phyloP scores from a whole-genome alignment of 1,140 invertebrate species.

The Ruditapes philippinarum region DNA sequence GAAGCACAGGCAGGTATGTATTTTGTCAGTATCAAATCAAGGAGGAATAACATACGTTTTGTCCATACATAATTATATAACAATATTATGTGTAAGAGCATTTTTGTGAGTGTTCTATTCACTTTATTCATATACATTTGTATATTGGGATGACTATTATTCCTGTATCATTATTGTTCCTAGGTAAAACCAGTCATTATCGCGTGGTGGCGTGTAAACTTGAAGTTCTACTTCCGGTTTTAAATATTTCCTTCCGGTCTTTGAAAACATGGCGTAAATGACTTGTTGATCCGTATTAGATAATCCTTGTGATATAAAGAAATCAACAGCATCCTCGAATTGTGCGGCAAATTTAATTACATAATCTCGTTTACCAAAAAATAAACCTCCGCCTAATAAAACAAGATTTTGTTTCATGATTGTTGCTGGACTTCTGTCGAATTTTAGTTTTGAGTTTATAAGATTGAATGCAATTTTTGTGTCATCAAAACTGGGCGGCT shows the following conservation, averaged over 20 bases:
- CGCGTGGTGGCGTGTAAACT: neutral
- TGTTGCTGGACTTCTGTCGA: slow-evolving; percentile 5
- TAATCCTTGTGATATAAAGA: slow-evolving; percentile 31
- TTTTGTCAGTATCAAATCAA: too few relatives aligned
- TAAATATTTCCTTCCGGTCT: neutral
- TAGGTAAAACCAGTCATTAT: slow-evolving; percentile 19
- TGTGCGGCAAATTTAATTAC: slow-evolving; percentile 32
- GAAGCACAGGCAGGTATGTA: too few relatives aligned
- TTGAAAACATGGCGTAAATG: slow-evolving; percentile 50
- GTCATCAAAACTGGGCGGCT: slow-evolving; percentile 69
- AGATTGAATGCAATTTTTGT: slow-evolving; percentile 68
- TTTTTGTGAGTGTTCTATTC: too few relatives aligned
- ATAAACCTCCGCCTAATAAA: slow-evolving; percentile 46
- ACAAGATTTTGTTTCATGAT: slow-evolving; percentile 68
- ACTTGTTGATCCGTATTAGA: slow-evolving; percentile 62
- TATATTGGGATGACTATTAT: too few relatives aligned
- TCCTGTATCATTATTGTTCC: slow-evolving; percentile 15
- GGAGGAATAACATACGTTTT: too few relatives aligned
- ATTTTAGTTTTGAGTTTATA: slow-evolving; percentile 5
- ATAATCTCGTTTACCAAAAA: slow-evolving; percentile 26
- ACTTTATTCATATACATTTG: too few relatives aligned
- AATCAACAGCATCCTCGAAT: slow-evolving; percentile 7
- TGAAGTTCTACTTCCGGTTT: slow-evolving; percentile 21
- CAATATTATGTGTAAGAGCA: too few relatives aligned
- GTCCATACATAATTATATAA: too few relatives aligned